Base-by-base conservation (phyloP, 2,888 invertebrate species). In the Agapostemon virescens region DNA sequence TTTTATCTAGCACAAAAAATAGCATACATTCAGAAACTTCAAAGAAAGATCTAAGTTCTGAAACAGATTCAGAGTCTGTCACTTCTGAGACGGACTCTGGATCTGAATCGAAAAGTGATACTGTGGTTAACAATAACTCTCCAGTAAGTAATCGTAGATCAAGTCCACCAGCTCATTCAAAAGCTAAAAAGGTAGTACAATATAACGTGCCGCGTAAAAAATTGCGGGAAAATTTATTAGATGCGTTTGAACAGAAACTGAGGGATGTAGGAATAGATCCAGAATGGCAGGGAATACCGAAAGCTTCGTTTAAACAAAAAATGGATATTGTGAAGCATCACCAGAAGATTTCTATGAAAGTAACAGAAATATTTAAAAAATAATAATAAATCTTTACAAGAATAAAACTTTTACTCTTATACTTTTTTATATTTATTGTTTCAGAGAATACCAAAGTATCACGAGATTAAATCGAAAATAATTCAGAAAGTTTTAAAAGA, bases 221-320 rank as follows among this genome's bases (percentile, higher is more conserved):
- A 42, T 71, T 89, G 15, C 87, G 83, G 15, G 75, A 81, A 71
- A 87, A 88, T 63, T 74, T 93, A 85, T 88, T 91, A 69, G 89
- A 91, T 2, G 90, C 91, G 77, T 93, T 95, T 0, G 93, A 94
- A 79, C 93, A 93, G 76, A 94, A 94, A 76, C 91, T 96, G 81
- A 93, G 93, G 81, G 93, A 94, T 77, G 92, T 95, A 68, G 96
- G 96, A 20, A 94, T 96, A 30, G 95, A 95, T 88, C 95, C 95
- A 4, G 93, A 95, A 42, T 95, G 95, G 94, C 93, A 93, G 58
- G 94, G 94, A 71, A 90, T 96, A 84, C 94, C 95, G 0, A 91
- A 93, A 84, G 93, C 92, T 81, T 93, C 94, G 17, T 95, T 94
- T 87, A 93, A 94, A 76, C 95, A 94, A 87, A 95, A 95, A 85